Evolutionary conservation across 2,888 invertebrate species (phyloP).

Genomic region (Mantis religiosa): DNA sequence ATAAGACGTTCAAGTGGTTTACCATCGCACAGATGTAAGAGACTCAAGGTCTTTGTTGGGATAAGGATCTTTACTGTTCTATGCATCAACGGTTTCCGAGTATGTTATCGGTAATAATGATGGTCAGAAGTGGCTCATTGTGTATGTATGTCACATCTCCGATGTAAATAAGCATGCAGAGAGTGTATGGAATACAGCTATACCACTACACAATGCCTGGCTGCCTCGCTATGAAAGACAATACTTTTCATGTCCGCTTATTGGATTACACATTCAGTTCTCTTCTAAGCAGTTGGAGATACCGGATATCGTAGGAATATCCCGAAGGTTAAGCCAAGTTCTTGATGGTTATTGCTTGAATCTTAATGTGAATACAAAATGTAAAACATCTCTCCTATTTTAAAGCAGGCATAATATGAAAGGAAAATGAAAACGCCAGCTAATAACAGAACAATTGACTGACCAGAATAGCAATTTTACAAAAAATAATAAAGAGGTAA

Average conservation of each 20-base stretch:
- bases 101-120: background rate
- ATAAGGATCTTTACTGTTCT: background rate
- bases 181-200: background rate
- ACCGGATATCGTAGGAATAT: background rate
- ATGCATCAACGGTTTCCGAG: background rate
- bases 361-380: too few relatives aligned
- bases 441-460: too few relatives aligned
- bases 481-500: too few relatives aligned
- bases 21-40: background rate
- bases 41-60: background rate
- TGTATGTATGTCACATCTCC: background rate
- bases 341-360: too few relatives aligned
- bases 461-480: too few relatives aligned
- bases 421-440: too few relatives aligned
- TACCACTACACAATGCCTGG: background rate
- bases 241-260: background rate
- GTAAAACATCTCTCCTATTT: too few relatives aligned
- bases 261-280: background rate
- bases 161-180: background rate
- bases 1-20: too few relatives aligned
- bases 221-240: background rate
- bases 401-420: too few relatives aligned
- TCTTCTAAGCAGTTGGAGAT: background rate
- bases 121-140: background rate
- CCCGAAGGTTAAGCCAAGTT: too few relatives aligned